Percentiles rank a stretch among this genome's conserved stretches.
phyloP scores from a whole-genome alignment of 1,140 invertebrate species.

The Drosophila bocki region DNA sequence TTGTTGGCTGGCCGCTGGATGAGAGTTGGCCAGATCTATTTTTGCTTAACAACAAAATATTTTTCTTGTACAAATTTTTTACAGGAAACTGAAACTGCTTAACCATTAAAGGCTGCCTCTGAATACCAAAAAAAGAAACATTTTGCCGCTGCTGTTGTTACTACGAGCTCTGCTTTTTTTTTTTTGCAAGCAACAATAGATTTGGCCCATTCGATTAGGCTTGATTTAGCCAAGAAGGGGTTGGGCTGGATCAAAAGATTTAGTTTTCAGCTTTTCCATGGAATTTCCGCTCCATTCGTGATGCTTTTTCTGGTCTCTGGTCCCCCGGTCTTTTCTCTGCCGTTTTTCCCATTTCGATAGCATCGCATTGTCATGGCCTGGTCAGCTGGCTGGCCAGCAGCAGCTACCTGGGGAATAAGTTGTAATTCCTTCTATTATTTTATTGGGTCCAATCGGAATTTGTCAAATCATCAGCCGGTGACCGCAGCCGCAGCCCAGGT shows the following conservation, averaged over 20 bases:
- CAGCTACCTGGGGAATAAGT: constrained; percentile 38
- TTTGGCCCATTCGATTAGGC: constrained; percentile 76
- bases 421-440: constrained; percentile 41
- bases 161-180: constrained; percentile 31
- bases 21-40: constrained; percentile 67
- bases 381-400: constrained; percentile 26
- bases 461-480: constrained; percentile 60
- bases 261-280: constrained; percentile 69
- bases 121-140: constrained; percentile 52
- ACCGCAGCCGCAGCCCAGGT: neutral
- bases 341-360: constrained; percentile 55
- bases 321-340: constrained; percentile 31
- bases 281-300: constrained; percentile 82
- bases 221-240: constrained; percentile 76
- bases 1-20: neutral
- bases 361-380: constrained; percentile 68
- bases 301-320: constrained; percentile 54
- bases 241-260: constrained; percentile 78
- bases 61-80: constrained; percentile 72
- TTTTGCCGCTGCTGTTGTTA: constrained; percentile 42
- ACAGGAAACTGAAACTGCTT: constrained; percentile 80
- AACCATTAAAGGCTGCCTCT: constrained; percentile 65
- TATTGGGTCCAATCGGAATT: constrained; percentile 58
- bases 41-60: constrained; percentile 80
- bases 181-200: constrained; percentile 55